Conservation (phyloP, 2,797 vertebrate genomes). For the Cetoscarus ocellatus region DNA sequence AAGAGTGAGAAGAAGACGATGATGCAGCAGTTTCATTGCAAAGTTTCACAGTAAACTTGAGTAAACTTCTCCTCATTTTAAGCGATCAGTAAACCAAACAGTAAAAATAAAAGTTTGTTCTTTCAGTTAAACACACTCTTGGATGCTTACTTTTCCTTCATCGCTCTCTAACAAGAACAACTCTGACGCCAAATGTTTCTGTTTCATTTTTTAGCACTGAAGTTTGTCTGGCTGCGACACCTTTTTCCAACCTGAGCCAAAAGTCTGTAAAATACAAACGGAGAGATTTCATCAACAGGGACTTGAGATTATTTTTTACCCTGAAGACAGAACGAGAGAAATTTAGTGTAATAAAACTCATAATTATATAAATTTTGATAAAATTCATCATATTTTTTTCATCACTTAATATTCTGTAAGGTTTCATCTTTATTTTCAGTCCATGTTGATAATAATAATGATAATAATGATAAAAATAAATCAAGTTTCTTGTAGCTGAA, state of each 20-base stretch:
- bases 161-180: slow-evolving; percentile 43
- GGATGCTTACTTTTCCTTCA: slow-evolving; percentile 14
- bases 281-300: slow-evolving; percentile 57
- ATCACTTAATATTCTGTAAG: no score
- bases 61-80: slow-evolving; percentile 11
- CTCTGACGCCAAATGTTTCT: slow-evolving; percentile 61
- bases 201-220: slow-evolving; percentile 42
- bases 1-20: slow-evolving; percentile 8
- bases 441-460: no score
- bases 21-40: slow-evolving; percentile 7
- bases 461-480: no score
- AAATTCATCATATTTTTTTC: no score
- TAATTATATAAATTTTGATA: background rate
- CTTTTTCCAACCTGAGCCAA: slow-evolving; percentile 57
- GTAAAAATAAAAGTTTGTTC: slow-evolving; percentile 15
- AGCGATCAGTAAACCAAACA: slow-evolving; percentile 1
- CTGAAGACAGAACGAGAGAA: background rate
- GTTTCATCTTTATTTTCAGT: no score
- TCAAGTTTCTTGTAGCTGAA: no score
- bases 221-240: slow-evolving; percentile 55
- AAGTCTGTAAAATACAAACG: slow-evolving; percentile 55
- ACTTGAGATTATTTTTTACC: slow-evolving; percentile 13
- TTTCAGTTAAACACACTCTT: background rate
- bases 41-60: slow-evolving; percentile 2
- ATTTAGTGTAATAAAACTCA: slow-evolving; percentile 18